Base-by-base conservation (phyloP, 1,140 invertebrate species). In the Achroia grisella region DNA sequence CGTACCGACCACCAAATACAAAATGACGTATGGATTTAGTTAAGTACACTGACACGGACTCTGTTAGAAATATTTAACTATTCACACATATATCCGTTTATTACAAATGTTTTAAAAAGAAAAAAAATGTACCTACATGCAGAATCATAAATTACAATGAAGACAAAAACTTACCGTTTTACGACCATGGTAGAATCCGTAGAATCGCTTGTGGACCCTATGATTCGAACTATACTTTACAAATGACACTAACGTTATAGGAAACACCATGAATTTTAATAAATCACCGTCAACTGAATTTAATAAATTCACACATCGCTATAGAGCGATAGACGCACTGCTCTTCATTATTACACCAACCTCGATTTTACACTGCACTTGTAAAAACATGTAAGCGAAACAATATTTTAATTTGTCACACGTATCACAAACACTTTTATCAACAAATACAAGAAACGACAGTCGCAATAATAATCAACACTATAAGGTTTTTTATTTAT, bases 181-280 rank as follows among this genome's bases (percentile, higher is more conserved):
- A 86, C 84, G 73, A 86, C 84, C 84, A 86, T 86, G 77, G 70
- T 85, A 81, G 80, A 83, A 82, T 84, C 84, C 80, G 84, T 85
- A 72, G 69, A 70, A 71, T 79, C 81, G 68, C 74, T 79, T 74
- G 71, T 80, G 72, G 84, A 81, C 77, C 81, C 84, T 84, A 86
- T 86, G 80, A 81, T 86, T 84, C 64, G 71, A 76, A 78, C 56
- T 80, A 79, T 78, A 54, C 51, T 75, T 78, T 76, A 71, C 71
- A 68, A 78, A 79, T 62, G 56, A 56, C 71, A 80, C 80, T 67
- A 65, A 66, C 52, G 62, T 59, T 68, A 70, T 73, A 56, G 61
- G 57, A 74, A 79, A 80, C 80, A 84, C 80, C 80, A 84, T 84
- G 64, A 80, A 84, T 80, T 79, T 71, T 62, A 72, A 58, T 61